phyloP scores from a whole-genome alignment of 2,797 vertebrate species.

The Glyptemys insculpta region DNA sequence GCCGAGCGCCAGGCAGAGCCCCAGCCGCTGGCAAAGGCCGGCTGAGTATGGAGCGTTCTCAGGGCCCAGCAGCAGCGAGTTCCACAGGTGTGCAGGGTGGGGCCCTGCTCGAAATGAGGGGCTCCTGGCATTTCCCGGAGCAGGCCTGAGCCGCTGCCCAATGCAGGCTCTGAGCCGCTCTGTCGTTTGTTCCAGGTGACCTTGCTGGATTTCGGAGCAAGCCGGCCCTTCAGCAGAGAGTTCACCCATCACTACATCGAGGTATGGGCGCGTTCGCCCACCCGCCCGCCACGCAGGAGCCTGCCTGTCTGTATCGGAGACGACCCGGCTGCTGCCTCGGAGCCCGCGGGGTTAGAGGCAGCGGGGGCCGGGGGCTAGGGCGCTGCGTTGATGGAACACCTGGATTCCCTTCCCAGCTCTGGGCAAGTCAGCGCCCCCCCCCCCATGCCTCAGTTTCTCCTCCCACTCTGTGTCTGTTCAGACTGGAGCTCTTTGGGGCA shows the following conservation, averaged over 20 bases:
- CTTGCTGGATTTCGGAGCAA: constrained; percentile 92
- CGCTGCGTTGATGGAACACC: no score
- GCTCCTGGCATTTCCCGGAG: not conserved
- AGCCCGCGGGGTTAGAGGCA: not conserved
- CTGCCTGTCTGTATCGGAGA: no score
- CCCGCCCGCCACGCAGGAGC: fast-evolving
- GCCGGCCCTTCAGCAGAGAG: constrained; percentile 84
- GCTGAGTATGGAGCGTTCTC: not conserved
- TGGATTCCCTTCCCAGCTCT: not conserved
- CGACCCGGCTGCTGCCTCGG: not conserved
- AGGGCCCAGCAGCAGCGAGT: not conserved
- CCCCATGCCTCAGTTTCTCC: not conserved
- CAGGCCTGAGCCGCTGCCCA: no score
- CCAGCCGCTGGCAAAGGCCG: no score
- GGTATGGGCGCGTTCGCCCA: constrained; percentile 72
- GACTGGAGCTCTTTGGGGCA: not conserved
- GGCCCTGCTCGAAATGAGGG: no score
- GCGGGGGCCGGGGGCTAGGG: not conserved
- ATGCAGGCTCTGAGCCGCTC: not conserved
- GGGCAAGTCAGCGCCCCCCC: not conserved
- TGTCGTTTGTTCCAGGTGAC: constrained; percentile 79
- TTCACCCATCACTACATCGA: constrained; percentile 93
- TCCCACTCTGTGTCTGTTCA: not conserved
- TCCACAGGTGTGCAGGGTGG: not conserved
- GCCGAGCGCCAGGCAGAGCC: no score